Evolutionary conservation across 1,140 invertebrate species (phyloP).

Genomic region (Charaxes varanes): DNA sequence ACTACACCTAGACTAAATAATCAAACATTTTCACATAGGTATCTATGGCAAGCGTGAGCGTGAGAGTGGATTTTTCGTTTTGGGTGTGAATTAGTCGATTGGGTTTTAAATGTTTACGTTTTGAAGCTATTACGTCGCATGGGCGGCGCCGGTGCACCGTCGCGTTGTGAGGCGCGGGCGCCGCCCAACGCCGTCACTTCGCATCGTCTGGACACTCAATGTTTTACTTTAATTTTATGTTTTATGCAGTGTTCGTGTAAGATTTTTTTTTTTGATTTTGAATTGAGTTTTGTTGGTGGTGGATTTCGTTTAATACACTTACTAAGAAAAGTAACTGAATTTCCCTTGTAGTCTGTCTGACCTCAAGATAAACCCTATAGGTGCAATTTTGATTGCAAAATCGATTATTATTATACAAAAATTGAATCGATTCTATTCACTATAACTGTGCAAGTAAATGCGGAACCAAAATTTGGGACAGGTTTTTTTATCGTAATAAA

Average conservation of each 20-base stretch:
- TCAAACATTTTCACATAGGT: slow-evolving; percentile 72
- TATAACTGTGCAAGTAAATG: not conserved
- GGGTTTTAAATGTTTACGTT: slow-evolving; percentile 73
- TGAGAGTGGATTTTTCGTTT: slow-evolving; percentile 74
- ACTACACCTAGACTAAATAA: slow-evolving; percentile 67
- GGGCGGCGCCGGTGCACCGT: slow-evolving; percentile 54
- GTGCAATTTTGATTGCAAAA: too few species aligned
- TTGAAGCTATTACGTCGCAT: slow-evolving; percentile 64
- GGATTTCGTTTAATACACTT: slow-evolving; percentile 73
- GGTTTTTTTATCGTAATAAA: slow-evolving; percentile 4
- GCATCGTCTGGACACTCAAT: slow-evolving; percentile 70
- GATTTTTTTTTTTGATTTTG: slow-evolving; percentile 68
- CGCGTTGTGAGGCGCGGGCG: slow-evolving; percentile 31
- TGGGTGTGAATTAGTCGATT: slow-evolving; percentile 73
- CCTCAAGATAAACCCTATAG: too few species aligned
- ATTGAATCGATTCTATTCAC: too few species aligned
- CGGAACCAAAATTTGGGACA: not conserved
- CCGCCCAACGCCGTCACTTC: slow-evolving; percentile 57
- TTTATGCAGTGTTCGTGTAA: slow-evolving; percentile 73
- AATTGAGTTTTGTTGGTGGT: slow-evolving; percentile 73
- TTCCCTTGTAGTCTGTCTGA: slow-evolving; percentile 32
- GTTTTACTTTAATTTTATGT: slow-evolving; percentile 67
- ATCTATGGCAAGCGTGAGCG: slow-evolving; percentile 73
- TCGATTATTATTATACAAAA: too few species aligned
- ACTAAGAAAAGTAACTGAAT: slow-evolving; percentile 48